Base-by-base conservation (phyloP, 2,888 invertebrate species). In the Aporophyla lueneburgensis region DNA sequence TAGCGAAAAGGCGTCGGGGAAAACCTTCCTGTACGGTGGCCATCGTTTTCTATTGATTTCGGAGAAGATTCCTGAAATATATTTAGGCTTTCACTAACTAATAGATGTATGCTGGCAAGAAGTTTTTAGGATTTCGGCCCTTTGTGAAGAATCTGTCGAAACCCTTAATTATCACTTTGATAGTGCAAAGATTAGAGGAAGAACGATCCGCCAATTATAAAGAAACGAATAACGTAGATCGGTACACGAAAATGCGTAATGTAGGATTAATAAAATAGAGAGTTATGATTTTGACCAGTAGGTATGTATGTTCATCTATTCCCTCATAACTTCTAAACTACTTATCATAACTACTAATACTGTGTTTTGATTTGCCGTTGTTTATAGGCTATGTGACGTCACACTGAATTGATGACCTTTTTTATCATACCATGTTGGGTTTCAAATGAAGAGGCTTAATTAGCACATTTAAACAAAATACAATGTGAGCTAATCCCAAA, bases 21-120 rank as follows among this genome's bases (percentile, higher is more conserved):
- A 81, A 86, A 87, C 84, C 84, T 89, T 87, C 78, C 83, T 80
- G 85, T 89, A 85, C 69, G 87, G 89, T 90, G 77, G 49, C 90
- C 88, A 91, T 87, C 65, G 77, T 71, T 75, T 84, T 79, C 46
- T 80, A 78, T 79, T 59, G 6, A 27, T 43, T 53, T 19, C 12
- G 61, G 24, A 49, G 54, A 49, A 21, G 6, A 14, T 58, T 46
- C 3, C 21, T 16, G 10, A 33, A 53, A 27, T 14, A 49, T 27
- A 9, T 24, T 46, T 6, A 49, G 21, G 24, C 24, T 24, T 27
- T 46, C 27, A 19, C 7, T 46, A n/a, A 2, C 6, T 24, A 65
- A 46, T 19, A 46, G 4, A 12, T 19, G n/a, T 43, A 63, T 19
- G 43, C 3, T 19, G 46, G 27, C 27, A 9, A 14, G 14, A 21